Evolutionary conservation across 2,113 vertebrate genomes (phyloP).

Genomic region (Acrocephalus arundinaceus): DNA sequence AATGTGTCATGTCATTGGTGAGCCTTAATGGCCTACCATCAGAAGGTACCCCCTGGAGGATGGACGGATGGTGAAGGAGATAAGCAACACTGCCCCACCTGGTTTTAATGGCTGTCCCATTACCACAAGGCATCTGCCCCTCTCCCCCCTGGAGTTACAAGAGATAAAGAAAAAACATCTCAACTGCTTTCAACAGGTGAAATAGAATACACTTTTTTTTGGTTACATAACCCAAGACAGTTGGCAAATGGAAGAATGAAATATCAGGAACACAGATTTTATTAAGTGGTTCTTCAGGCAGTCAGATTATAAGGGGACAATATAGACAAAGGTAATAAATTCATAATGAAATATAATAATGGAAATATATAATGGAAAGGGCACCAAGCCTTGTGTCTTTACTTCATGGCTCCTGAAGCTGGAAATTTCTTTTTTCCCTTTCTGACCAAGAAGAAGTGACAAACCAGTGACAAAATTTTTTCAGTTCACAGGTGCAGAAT

Average conservation of each 20-base stretch:
- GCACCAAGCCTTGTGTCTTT: background rate
- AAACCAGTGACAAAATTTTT: background rate
- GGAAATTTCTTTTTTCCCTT: background rate
- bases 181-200: too few species aligned
- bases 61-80: too few species aligned
- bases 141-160: too few species aligned
- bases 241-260: background rate
- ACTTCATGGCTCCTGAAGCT: background rate
- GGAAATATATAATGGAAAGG: background rate
- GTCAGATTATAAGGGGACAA: background rate
- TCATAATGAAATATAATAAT: background rate
- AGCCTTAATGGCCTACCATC: too few species aligned
- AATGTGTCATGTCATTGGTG: too few species aligned
- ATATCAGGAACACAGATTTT: background rate
- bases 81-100: too few species aligned
- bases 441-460: background rate
- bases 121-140: too few species aligned
- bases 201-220: too few species aligned
- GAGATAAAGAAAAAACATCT: too few species aligned
- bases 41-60: too few species aligned
- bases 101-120: too few species aligned
- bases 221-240: too few species aligned
- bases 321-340: background rate
- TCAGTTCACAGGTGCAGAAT: background rate
- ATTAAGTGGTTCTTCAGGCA: background rate